Evolutionary conservation across 2,797 vertebrate species (phyloP).

Genomic region (Notoglanidium macrostoma): DNA sequence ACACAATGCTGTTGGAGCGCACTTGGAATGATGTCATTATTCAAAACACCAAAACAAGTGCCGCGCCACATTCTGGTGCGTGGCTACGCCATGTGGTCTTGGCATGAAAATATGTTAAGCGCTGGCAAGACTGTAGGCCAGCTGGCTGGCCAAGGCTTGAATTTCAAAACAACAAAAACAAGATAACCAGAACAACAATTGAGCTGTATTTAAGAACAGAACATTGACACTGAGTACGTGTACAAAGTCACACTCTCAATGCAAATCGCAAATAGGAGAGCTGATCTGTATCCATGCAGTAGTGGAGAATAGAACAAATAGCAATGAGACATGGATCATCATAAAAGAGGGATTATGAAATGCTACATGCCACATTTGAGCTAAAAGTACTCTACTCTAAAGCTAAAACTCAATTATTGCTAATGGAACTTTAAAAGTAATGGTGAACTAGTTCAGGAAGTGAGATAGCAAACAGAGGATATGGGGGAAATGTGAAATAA

Average conservation of each 20-base stretch:
- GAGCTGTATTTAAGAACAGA: conserved; percentile 50
- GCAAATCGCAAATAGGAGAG: not conserved
- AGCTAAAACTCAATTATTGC: conserved; percentile 27
- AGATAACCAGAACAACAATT: conserved; percentile 58
- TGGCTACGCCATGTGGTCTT: conserved; percentile 59
- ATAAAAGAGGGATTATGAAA: conserved; percentile 7
- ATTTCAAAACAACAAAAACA: conserved; percentile 63
- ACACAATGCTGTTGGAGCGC: conserved; percentile 48
- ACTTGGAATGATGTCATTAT: conserved; percentile 57
- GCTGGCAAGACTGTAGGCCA: conserved; percentile 56
- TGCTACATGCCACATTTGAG: conserved; percentile 38
- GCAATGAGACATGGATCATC: conserved; percentile 23
- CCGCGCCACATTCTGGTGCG: conserved; percentile 57
- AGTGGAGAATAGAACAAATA: conserved; percentile 23
- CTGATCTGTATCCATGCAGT: conserved; percentile 32
- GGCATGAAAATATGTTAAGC: conserved; percentile 60
- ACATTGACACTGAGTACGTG: conserved; percentile 40
- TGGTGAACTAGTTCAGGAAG: conserved; percentile 21
- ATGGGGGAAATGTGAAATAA: conserved; percentile 5
- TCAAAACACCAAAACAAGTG: conserved; percentile 58
- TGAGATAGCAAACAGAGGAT: conserved; percentile 3
- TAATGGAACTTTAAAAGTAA: conserved; percentile 20
- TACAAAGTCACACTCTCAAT: conserved; percentile 29
- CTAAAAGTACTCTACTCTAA: conserved; percentile 17
- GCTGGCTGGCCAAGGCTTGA: conserved; percentile 54